These are phyloP conservation scores for Bubalus kerabau DNA, from an alignment of 2,113 vertebrate species.

Conservation along the genomic window DNA sequence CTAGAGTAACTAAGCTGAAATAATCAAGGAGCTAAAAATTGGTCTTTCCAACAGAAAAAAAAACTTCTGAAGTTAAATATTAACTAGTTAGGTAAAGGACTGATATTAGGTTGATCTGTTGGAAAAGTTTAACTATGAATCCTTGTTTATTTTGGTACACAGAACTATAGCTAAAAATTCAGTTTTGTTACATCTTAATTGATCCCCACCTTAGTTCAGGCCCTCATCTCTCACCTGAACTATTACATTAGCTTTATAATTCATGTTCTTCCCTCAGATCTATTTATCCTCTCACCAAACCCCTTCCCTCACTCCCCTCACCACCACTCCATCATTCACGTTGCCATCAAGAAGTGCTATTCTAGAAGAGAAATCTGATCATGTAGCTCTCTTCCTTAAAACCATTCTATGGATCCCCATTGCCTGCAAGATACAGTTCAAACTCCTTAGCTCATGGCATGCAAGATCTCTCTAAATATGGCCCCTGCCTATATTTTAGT, in stretches of 20 bases:
- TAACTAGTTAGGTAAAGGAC: slow-evolving; percentile 64
- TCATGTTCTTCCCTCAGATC: slow-evolving; percentile 51
- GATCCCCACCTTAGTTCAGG: slow-evolving; percentile 58
- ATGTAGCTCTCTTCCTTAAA: slow-evolving; percentile 58
- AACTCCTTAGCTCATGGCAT: slow-evolving; percentile 72
- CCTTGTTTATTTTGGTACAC: slow-evolving; percentile 76
- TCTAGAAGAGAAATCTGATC: slow-evolving; percentile 54
- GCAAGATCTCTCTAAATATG: slow-evolving; percentile 58
- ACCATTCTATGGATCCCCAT: slow-evolving; percentile 52
- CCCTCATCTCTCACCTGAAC: slow-evolving; percentile 65
- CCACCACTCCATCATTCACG: slow-evolving; percentile 63
- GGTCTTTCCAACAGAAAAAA: slow-evolving; percentile 69
- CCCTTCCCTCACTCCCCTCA: slow-evolving; percentile 20
- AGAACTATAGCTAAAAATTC: slow-evolving; percentile 55
- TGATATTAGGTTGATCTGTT: slow-evolving; percentile 65
- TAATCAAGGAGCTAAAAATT: slow-evolving; percentile 72
- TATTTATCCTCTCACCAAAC: slow-evolving; percentile 61
- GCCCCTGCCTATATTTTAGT: slow-evolving; percentile 42
- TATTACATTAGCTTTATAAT: slow-evolving; percentile 61
- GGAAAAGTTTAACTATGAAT: slow-evolving; percentile 69
- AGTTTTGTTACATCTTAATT: slow-evolving; percentile 60
- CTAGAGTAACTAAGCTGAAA: slow-evolving; percentile 69
- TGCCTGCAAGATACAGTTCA: slow-evolving; percentile 59
- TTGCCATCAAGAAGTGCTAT: slow-evolving; percentile 55
- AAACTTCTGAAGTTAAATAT: slow-evolving; percentile 46